These are phyloP conservation scores for Antitype chi DNA, from an alignment of 2,888 invertebrate species.

Conservation along the genomic window DNA sequence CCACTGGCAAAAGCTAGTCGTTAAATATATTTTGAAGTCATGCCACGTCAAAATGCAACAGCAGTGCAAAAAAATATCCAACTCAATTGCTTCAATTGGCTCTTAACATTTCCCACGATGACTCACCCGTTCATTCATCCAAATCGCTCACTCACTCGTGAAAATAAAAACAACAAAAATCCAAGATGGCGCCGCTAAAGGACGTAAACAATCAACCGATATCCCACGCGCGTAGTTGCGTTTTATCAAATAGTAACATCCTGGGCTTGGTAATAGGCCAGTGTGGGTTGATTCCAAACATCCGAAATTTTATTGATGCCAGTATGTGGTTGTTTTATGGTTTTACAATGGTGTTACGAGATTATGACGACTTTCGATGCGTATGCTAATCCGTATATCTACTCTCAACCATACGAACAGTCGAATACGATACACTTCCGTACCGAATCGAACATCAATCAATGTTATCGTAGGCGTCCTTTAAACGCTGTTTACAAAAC, in stretches of 20 bases:
- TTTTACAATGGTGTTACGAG: constrained; percentile 43
- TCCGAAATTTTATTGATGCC: constrained; percentile 69
- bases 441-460: no score
- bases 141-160: constrained; percentile 72
- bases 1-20: not conserved
- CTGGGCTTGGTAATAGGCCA: constrained; percentile 68
- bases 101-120: constrained; percentile 55
- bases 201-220: constrained; percentile 78
- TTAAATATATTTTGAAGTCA: not conserved
- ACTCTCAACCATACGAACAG: no score
- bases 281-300: constrained; percentile 72
- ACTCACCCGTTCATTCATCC: constrained; percentile 66
- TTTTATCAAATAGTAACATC: constrained; percentile 78
- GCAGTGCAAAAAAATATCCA: constrained; percentile 45
- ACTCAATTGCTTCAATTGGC: constrained; percentile 62
- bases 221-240: constrained; percentile 78
- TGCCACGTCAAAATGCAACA: constrained; percentile 41
- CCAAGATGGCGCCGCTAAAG: constrained; percentile 73
- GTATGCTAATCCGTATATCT: constrained; percentile 4
- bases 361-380: constrained; percentile 44
- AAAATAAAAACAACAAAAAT: constrained; percentile 74
- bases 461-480: no score
- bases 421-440: no score
- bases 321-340: constrained; percentile 47
- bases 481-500: no score